These are phyloP conservation scores for Lagenorhynchus albirostris DNA, from an alignment of 2,113 vertebrate species.

Conservation along the genomic window DNA sequence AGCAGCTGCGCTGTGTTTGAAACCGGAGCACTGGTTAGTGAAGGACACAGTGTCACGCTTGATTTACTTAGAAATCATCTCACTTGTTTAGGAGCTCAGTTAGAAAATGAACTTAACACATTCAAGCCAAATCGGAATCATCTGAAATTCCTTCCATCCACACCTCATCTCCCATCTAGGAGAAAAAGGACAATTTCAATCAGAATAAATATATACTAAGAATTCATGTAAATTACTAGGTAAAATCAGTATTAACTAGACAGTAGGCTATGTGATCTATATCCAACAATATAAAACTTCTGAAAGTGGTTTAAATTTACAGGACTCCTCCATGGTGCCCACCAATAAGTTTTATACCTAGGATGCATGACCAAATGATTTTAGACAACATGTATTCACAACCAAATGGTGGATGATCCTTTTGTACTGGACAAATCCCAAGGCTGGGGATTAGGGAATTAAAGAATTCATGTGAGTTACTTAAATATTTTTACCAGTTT, in stretches of 20 bases:
- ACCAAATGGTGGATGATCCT: not conserved
- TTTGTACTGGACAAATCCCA: not conserved
- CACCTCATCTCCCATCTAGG: not conserved
- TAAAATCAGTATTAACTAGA: not conserved
- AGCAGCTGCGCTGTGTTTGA: slow-evolving; percentile 39
- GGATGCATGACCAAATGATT: not conserved
- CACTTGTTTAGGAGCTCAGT: not conserved
- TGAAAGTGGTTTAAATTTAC: not conserved
- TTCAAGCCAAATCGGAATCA: not conserved
- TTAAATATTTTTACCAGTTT: not conserved
- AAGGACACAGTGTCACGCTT: slow-evolving; percentile 20
- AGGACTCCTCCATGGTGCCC: not conserved
- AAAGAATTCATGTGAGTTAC: not conserved
- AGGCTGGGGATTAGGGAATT: not conserved
- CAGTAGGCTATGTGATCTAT: not conserved
- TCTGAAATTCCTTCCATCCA: not conserved
- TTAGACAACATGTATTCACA: not conserved
- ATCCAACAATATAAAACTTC: not conserved
- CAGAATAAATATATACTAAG: not conserved
- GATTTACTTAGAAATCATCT: slow-evolving; percentile 49
- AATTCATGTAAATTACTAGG: not conserved
- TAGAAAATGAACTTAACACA: slow-evolving; percentile 30
- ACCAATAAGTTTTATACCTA: not conserved
- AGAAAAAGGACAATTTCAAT: not conserved
- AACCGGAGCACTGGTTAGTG: not conserved